Conservation (phyloP, 2,113 vertebrate genomes). For the Benitochromis conjunctus region DNA sequence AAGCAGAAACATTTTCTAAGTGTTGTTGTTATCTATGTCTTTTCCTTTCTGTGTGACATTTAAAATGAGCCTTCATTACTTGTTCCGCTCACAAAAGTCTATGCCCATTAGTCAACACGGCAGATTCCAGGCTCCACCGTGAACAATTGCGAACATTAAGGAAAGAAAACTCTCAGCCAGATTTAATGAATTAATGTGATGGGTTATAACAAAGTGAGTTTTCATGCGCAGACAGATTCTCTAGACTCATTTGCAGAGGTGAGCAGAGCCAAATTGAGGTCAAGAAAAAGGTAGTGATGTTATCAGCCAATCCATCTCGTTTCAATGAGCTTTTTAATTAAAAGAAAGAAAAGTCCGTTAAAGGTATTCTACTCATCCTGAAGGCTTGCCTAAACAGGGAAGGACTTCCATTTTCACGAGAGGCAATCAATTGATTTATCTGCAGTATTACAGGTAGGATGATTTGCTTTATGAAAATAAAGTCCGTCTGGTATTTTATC, state of each 20-base stretch:
- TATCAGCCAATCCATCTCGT: constrained; percentile 54
- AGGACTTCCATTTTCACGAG: neutral
- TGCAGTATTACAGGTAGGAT: constrained; percentile 1
- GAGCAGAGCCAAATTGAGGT: constrained; percentile 55
- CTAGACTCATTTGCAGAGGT: constrained; percentile 55
- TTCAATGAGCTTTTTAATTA: constrained; percentile 60
- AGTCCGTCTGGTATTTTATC: neutral
- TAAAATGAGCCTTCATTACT: neutral
- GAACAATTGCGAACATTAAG: constrained; percentile 10
- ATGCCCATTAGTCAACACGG: neutral
- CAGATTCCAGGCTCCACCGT: neutral
- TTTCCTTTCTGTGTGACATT: neutral
- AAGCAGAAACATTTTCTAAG: neutral
- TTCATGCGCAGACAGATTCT: constrained; percentile 32
- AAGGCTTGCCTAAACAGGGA: constrained; percentile 5
- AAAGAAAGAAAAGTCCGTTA: constrained; percentile 35
- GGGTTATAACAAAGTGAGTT: constrained; percentile 47
- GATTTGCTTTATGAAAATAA: constrained; percentile 9
- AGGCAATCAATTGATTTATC: constrained; percentile 30
- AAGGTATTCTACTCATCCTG: constrained; percentile 8
- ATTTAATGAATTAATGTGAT: constrained; percentile 51
- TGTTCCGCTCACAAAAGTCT: neutral
- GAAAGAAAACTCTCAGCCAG: neutral
- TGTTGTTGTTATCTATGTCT: neutral
- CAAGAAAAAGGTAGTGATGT: constrained; percentile 45